Evolutionary conservation across 2,113 vertebrate species (phyloP).

Genomic region (Sinosuthora webbiana): DNA sequence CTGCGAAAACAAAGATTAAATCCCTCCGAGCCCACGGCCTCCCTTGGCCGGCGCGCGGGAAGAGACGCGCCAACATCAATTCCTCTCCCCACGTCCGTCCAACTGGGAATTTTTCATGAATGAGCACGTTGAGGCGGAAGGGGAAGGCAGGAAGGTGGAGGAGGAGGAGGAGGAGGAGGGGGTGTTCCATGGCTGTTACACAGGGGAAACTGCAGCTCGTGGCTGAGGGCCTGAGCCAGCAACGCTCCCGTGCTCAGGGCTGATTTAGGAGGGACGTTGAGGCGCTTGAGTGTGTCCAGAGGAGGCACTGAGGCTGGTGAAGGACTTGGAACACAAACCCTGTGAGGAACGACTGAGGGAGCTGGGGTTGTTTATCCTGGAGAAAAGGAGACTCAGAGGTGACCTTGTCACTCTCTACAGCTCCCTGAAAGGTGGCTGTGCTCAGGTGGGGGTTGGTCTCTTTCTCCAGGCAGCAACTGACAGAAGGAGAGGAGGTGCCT

Average conservation of each 20-base stretch:
- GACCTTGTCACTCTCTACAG: no score
- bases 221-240: not conserved
- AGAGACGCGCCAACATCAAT: not conserved
- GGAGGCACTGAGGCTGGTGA: no score
- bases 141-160: not conserved
- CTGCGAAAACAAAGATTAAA: conserved; percentile 58
- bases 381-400: no score
- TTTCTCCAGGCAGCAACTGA: no score
- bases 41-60: not conserved
- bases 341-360: no score
- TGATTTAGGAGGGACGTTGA: not conserved
- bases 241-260: not conserved
- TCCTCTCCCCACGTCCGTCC: not conserved
- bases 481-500: no score
- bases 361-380: no score
- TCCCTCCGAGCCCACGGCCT: not conserved
- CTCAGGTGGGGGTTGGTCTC: no score
- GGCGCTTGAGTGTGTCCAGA: no score
- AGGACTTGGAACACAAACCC: no score
- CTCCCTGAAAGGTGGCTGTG: no score
- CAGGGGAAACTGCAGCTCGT: not conserved
- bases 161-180: not conserved
- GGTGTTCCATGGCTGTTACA: not conserved
- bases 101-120: conserved; percentile 24
- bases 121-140: not conserved